These are phyloP conservation scores for Eurystomus gularis DNA, from an alignment of 2,113 vertebrate species.

Conservation along the genomic window DNA sequence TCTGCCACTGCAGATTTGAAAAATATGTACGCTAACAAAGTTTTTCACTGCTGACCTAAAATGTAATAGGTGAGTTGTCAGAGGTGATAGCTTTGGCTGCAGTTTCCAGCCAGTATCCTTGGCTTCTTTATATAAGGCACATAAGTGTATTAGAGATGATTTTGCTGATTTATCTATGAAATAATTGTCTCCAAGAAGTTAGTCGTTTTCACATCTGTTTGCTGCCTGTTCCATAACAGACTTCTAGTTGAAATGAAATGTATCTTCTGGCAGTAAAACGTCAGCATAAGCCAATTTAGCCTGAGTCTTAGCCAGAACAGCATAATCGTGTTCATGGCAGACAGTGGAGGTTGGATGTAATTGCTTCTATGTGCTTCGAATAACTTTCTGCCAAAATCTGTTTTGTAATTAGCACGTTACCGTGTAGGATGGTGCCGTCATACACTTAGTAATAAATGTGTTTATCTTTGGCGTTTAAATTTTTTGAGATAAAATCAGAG, in stretches of 20 bases:
- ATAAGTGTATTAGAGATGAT: background rate
- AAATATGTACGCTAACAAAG: background rate
- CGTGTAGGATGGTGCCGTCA: background rate
- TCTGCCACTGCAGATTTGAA: background rate
- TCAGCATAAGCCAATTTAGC: slow-evolving; percentile 25
- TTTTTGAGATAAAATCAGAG: background rate
- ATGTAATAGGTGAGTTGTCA: background rate
- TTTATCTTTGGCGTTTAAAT: background rate
- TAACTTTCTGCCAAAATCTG: background rate
- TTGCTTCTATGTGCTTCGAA: background rate
- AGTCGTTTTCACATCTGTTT: slow-evolving; percentile 25
- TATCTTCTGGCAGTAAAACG: slow-evolving; percentile 35
- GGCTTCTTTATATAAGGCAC: background rate
- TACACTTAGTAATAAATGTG: background rate
- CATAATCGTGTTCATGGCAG: background rate
- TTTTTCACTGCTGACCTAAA: background rate
- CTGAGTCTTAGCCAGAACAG: background rate
- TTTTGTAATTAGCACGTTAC: background rate
- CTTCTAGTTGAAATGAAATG: slow-evolving; percentile 9
- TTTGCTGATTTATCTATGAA: slow-evolving; percentile 1
- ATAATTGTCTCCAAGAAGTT: background rate
- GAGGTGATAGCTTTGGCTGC: background rate
- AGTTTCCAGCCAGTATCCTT: background rate
- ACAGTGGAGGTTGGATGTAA: background rate
- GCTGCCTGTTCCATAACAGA: background rate